Percentiles rank a stretch among this genome's conserved stretches.
Evolutionary conservation across 2,113 vertebrate species (phyloP).

Genomic region (Pterocles gutturalis): DNA sequence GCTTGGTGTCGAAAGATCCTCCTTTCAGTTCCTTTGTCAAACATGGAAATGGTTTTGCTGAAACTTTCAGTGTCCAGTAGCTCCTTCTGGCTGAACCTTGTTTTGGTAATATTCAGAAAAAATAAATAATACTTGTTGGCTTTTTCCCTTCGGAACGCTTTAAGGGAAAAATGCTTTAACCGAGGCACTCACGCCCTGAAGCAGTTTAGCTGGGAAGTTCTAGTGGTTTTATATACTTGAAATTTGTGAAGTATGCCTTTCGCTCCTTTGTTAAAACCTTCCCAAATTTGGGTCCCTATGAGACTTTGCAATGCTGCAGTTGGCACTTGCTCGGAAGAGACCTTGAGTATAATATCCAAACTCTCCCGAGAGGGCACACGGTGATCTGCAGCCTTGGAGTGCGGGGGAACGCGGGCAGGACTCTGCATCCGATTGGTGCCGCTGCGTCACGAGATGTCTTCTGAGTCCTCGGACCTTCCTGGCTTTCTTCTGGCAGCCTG

Average conservation of each 20-base stretch:
- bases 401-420: background rate
- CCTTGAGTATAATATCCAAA: too few relatives aligned
- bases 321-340: background rate
- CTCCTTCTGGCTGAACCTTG: background rate
- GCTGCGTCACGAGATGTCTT: background rate
- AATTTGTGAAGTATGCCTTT: background rate
- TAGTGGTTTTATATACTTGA: background rate
- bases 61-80: background rate
- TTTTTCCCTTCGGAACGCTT: background rate
- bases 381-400: background rate
- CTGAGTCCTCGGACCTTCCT: background rate
- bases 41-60: background rate
- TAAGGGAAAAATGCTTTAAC: background rate
- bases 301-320: background rate
- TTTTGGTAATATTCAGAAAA: background rate
- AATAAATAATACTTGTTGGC: background rate
- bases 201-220: background rate
- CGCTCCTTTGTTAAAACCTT: background rate
- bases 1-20: background rate
- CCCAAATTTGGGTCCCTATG: background rate
- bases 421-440: rapidly evolving
- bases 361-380: rapidly evolving
- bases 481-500: background rate
- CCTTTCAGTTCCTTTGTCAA: background rate
- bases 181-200: too few relatives aligned